Conservation (phyloP, 2,113 vertebrate genomes). For the Platycercus adscitus region DNA sequence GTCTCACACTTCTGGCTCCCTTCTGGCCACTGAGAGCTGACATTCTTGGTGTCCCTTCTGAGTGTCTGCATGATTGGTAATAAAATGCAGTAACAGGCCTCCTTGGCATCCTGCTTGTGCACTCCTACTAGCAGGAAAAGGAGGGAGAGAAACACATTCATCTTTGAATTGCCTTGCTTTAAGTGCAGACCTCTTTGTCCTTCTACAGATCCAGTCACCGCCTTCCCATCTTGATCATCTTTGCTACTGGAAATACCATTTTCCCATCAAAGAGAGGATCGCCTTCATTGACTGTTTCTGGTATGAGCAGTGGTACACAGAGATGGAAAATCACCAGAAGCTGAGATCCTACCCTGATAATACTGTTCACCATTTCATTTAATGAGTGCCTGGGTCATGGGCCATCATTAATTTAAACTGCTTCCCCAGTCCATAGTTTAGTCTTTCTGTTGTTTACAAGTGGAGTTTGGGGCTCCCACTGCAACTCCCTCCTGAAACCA, state of each 20-base stretch:
- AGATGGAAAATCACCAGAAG: not conserved
- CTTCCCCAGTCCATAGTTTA: not conserved
- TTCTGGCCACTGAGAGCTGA: not conserved
- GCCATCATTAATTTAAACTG: not conserved
- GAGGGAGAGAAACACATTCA: not conserved
- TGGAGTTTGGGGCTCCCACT: not conserved
- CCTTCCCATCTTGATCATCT: not conserved
- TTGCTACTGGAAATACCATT: not conserved
- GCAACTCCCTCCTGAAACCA: not conserved
- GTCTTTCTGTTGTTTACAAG: not conserved
- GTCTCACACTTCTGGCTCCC: not conserved
- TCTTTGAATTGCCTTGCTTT: not conserved
- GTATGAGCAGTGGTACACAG: not conserved
- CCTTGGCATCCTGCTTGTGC: not conserved
- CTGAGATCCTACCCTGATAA: not conserved
- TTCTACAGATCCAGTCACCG: not conserved
- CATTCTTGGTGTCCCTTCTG: not conserved
- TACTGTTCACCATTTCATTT: not conserved
- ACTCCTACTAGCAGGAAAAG: not conserved
- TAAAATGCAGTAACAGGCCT: not conserved
- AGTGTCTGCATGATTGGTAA: not conserved
- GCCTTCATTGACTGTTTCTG: rapidly evolving
- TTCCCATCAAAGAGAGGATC: not conserved
- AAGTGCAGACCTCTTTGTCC: not conserved
- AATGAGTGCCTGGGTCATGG: not conserved